phyloP scores from a whole-genome alignment of 1,140 invertebrate species.

The Triops cancriformis region DNA sequence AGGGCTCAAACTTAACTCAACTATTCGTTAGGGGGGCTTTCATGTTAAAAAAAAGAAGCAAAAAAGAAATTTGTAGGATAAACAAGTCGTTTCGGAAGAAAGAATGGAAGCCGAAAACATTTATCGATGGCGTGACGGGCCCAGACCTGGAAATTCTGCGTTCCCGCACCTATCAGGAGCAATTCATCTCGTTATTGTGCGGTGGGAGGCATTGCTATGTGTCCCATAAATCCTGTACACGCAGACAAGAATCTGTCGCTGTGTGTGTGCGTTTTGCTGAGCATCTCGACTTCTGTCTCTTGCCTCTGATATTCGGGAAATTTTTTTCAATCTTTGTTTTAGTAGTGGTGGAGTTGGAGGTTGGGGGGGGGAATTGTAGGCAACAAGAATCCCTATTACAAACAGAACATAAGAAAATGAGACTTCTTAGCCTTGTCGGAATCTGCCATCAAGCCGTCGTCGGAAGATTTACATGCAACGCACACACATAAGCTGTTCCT shows the following conservation, averaged over 20 bases:
- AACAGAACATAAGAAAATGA: neutral
- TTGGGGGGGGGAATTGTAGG: neutral
- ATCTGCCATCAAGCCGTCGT: neutral
- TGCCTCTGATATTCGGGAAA: neutral
- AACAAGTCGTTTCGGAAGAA: neutral
- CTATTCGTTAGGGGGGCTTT: too few relatives aligned
- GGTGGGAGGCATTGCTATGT: neutral
- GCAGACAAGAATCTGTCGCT: neutral
- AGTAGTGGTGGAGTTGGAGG: neutral
- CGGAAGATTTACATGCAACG: neutral
- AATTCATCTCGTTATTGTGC: slow-evolving; percentile 10
- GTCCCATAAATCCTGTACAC: neutral
- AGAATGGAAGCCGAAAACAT: neutral
- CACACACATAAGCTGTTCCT: neutral
- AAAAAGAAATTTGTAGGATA: neutral
- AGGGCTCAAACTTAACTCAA: too few relatives aligned
- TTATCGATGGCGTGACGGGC: neutral
- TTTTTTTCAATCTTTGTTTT: neutral
- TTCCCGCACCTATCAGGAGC: neutral
- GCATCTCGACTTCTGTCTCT: neutral
- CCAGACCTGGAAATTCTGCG: neutral
- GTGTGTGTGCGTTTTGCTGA: neutral
- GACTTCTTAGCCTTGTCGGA: neutral
- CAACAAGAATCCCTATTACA: neutral
- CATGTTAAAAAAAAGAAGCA: neutral